A percentile compares a stretch with the other conserved stretches of the same genome.
Evolutionary conservation across 2,888 invertebrate genomes (phyloP).

Genomic region (Sacculina carcini): DNA sequence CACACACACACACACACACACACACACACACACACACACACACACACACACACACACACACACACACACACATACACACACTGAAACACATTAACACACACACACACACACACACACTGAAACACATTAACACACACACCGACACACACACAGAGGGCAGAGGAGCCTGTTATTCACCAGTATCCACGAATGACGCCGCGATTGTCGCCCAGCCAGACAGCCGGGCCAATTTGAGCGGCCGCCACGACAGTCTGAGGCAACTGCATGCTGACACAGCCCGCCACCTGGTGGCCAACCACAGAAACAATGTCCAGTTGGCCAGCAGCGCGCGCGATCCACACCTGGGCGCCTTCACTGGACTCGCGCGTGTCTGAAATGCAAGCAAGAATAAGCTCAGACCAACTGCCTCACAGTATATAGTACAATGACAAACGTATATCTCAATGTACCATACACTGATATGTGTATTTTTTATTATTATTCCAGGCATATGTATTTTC

Average conservation of each 20-base stretch:
- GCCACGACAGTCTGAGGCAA: conserved; percentile 22
- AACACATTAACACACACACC: too few species aligned
- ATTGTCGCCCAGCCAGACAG: conserved; percentile 75
- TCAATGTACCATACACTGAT: too few species aligned
- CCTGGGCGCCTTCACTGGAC: not conserved
- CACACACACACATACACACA: too few species aligned
- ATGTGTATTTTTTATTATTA: too few species aligned
- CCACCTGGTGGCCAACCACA: conserved; percentile 7
- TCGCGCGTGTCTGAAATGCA: not conserved
- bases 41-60: too few species aligned
- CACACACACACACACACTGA: too few species aligned
- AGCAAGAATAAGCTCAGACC: not conserved
- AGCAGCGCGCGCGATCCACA: conserved; percentile 13
- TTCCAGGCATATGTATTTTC: not conserved
- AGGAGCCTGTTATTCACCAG: conserved; percentile 24
- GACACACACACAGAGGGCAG: too few species aligned
- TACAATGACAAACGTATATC: too few species aligned
- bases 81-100: too few species aligned
- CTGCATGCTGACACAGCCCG: conserved; percentile 11
- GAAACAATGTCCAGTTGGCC: conserved; percentile 13
- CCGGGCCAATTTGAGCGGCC: conserved; percentile 42
- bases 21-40: too few species aligned
- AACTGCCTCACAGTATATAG: too few species aligned
- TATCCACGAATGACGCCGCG: conserved; percentile 60
- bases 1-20: too few species aligned